Evolutionary conservation across 2,113 vertebrate species (phyloP), one percentile per base, ranked within the genome.

Genomic region (Thunnus maccoyii): DNA sequence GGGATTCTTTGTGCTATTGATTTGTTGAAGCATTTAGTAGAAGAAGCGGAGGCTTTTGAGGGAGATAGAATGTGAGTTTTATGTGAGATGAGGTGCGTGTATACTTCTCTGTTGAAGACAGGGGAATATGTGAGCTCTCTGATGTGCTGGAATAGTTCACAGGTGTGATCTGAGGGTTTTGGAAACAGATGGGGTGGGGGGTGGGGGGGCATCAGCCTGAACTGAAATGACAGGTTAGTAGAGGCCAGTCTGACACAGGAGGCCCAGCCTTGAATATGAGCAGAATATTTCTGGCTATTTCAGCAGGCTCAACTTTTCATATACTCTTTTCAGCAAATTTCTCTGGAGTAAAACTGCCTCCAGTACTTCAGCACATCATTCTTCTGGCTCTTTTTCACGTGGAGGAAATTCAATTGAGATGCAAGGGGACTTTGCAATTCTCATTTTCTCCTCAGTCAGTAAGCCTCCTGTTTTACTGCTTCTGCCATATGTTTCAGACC

Each of bases 91-190:
- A 81, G 84, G 22, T 44, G 85, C 76, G 73, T 76, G 56, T 66
- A 61, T 48, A 47, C 50, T 62, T 78, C 65, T 83, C 67, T 3
- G 57, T 22, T 36, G 73, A 87, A 86, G 89, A 86, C 85, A 36
- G 48, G 63, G 83, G 78, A 82, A 81, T 71, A 71, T 75, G 82
- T 17, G 79, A 89, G 86, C 80, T 58, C 82, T 89, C 82, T 91
- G 85, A 92, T 91, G 86, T 88, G 86, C 74, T 65, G 86, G 92
- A 95, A 94, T 94, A 88, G 91, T 93, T 92, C 91, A 91, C 93
- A 93, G 94, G 94, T 94, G 93, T 83, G 91, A 86, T 87, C 67
- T 82, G 83, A 88, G 79, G 78, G 71, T 83, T 89, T 90, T 73
- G 85, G 88, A 88, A 91, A 82, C 86, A 88, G 89, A 88, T 83